A percentile compares a stretch with the other conserved stretches of the same genome.
These are phyloP conservation scores for Hiodon alosoides DNA, from an alignment of 2,113 vertebrate species.

Conservation along the genomic window DNA sequence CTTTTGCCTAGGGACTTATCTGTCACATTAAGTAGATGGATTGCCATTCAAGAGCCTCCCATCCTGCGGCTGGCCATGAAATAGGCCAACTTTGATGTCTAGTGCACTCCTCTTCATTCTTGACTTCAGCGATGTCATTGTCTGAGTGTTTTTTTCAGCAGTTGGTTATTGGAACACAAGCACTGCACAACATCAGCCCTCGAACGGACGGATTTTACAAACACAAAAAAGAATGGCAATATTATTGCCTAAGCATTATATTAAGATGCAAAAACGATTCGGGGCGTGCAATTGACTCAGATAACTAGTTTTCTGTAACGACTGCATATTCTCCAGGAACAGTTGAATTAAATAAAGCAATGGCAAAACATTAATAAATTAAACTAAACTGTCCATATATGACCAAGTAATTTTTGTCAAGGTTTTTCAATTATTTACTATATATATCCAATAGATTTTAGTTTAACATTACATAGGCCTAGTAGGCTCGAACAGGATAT, in stretches of 20 bases:
- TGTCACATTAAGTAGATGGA: slow-evolving; percentile 73
- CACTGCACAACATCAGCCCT: slow-evolving; percentile 36
- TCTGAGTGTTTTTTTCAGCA: slow-evolving; percentile 48
- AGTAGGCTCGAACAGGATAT: no score
- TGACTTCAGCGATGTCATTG: slow-evolving; percentile 56
- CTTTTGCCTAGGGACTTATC: slow-evolving; percentile 71
- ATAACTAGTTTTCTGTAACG: no score
- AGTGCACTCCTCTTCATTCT: slow-evolving; percentile 59
- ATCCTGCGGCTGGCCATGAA: slow-evolving; percentile 66
- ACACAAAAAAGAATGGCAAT: slow-evolving; percentile 26
- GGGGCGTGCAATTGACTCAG: no score
- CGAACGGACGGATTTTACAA: slow-evolving; percentile 42
- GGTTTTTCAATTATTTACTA: no score
- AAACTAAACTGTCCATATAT: no score
- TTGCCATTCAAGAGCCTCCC: slow-evolving; percentile 67
- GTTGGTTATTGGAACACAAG: slow-evolving; percentile 57
- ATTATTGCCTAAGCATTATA: not conserved
- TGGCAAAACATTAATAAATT: no score
- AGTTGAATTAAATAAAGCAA: no score
- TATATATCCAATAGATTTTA: no score
- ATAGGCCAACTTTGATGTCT: slow-evolving; percentile 75
- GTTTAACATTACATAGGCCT: no score
- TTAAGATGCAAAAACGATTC: no score
- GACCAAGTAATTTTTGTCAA: no score
- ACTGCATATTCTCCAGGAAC: no score